Base-by-base conservation (phyloP, 2,888 invertebrate genomes). In the Parelbella ahira region DNA sequence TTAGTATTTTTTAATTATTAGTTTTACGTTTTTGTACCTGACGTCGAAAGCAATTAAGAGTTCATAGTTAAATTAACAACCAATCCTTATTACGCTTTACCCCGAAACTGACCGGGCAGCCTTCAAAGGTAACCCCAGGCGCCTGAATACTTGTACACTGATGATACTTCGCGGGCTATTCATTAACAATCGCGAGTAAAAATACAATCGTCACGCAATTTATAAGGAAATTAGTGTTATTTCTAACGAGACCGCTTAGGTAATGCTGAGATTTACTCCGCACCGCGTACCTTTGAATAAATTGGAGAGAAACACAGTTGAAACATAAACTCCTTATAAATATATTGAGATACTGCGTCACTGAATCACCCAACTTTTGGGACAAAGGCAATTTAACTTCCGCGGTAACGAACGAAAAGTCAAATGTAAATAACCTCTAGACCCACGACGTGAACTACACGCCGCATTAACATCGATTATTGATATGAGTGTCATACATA, bases 401-500 rank as follows among this genome's bases (percentile, higher is more conserved):
- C 86, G 84, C 60, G 58, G 64, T 58, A 61, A 60, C 69, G 74
- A 63, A 71, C 71, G 71, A 84, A 71, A 86, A 86, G 86, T 84
- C 84, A 84, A 81, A 83, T 82, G 84, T 86, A 80, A 87, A 86
- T 68, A 87, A 86, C 86, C 83, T 84, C 71, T 73, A 68, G 65
- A 58, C 61, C n/a, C n/a, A 63, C 60, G 54, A 54, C 66, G 61
- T 59, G 63, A 65, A 71, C 66, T 63, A 67, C 62, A 63, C 62
- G 60, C 65, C 50, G 58, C 59, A 63, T 68, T 34, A 37, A 43
- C 23, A 34, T 42, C 21, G 19, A 43, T 64, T 60, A 56, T 62
- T 58, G 55, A 60, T 51, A 43, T 54, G 58, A 52, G 43, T 50
- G 50, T 45, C 47, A 50, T 48, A 49, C 68, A 73, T 63, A 54